These are phyloP conservation scores for Plecotus auritus DNA, from an alignment of 2,113 vertebrate species.

Conservation along the genomic window DNA sequence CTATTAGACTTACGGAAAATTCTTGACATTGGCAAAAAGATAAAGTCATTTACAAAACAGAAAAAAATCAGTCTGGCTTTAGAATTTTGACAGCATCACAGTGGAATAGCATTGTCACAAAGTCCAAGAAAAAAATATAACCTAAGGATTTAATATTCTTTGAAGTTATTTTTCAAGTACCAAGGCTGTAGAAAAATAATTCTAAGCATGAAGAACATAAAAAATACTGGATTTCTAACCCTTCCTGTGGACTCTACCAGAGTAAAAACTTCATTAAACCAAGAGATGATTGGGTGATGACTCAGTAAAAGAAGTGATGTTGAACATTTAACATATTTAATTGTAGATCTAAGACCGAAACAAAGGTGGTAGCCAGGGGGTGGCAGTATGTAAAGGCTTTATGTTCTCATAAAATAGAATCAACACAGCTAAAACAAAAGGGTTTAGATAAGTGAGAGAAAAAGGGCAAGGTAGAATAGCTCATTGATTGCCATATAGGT, in stretches of 20 bases:
- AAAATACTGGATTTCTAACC: neutral
- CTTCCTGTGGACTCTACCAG: no score
- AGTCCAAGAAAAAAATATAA: neutral
- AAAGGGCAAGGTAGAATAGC: neutral
- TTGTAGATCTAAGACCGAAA: neutral
- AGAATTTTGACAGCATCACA: neutral
- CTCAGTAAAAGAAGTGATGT: neutral
- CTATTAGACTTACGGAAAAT: neutral
- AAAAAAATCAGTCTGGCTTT: neutral
- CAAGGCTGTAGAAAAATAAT: neutral
- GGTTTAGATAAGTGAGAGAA: neutral
- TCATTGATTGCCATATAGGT: neutral
- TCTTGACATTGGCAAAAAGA: neutral
- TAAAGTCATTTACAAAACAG: neutral
- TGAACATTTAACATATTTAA: neutral
- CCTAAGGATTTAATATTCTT: neutral
- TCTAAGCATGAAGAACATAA: neutral
- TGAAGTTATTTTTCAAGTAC: neutral
- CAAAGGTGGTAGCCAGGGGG: neutral
- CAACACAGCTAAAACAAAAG: neutral
- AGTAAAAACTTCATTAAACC: neutral
- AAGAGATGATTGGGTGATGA: neutral
- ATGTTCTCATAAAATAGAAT: neutral
- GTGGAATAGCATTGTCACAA: neutral
- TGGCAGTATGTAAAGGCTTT: neutral